Evolutionary conservation across 2,888 invertebrate species (phyloP).

Genomic region (Hypena proboscidalis): DNA sequence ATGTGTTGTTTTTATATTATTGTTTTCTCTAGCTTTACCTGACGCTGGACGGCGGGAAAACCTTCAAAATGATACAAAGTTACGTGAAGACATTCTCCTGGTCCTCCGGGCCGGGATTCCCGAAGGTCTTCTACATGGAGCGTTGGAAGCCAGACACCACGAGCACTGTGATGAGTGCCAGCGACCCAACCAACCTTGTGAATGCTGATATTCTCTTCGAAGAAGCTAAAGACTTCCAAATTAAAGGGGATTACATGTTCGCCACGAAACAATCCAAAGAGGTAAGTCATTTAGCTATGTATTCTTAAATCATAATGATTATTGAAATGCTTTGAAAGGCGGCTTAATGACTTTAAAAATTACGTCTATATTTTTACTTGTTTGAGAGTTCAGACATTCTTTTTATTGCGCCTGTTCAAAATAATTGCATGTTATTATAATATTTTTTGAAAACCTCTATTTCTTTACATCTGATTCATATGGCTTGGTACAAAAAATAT

Average conservation of each 20-base stretch:
- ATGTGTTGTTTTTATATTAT: background rate
- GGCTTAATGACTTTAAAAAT: too few species aligned
- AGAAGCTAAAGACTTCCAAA: constrained; percentile 92
- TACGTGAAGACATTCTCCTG: constrained; percentile 93
- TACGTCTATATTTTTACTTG: too few species aligned
- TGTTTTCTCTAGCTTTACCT: constrained; percentile 89
- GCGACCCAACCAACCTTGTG: constrained; percentile 75
- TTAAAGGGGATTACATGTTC: constrained; percentile 94
- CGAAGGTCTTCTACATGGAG: constrained; percentile 88
- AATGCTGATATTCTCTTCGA: constrained; percentile 85
- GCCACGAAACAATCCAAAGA: constrained; percentile 88
- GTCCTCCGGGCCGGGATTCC: constrained; percentile 82
- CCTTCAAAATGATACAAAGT: constrained; percentile 88
- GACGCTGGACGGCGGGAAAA: constrained; percentile 90
- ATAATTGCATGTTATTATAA: too few species aligned
- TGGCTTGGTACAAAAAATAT: too few species aligned
- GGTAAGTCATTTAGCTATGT: constrained; percentile 76
- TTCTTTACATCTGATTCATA: too few species aligned
- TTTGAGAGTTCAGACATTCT: too few species aligned
- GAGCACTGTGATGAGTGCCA: constrained; percentile 90
- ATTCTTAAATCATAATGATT: too few species aligned
- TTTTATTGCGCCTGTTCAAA: too few species aligned
- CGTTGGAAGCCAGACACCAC: constrained; percentile 86
- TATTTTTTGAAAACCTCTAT: too few species aligned
- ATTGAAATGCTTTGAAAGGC: too few species aligned